A percentile compares a stretch with the other conserved stretches of the same genome.
Conservation (phyloP, 1,140 invertebrate species). For the Pentalonia nigronervosa region DNA sequence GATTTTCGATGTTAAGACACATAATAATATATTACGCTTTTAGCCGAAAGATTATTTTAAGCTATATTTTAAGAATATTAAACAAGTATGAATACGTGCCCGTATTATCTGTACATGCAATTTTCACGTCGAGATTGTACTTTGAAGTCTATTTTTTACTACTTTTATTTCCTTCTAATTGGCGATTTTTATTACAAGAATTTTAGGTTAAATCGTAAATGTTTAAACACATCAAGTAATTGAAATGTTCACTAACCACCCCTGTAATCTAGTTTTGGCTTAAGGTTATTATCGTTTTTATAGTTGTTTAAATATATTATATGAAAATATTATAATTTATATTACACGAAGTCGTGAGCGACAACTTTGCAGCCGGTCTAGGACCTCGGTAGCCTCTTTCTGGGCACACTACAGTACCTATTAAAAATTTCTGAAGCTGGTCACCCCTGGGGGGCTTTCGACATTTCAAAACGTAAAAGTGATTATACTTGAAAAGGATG, state of each 20-base stretch:
- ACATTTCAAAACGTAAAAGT: slow-evolving; percentile 13
- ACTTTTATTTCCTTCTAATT: background rate
- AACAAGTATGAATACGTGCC: background rate
- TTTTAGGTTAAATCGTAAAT: background rate
- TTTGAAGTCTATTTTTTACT: background rate
- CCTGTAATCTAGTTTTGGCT: background rate
- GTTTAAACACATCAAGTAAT: background rate
- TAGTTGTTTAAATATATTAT: background rate
- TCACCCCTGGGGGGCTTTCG: background rate
- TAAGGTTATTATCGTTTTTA: background rate
- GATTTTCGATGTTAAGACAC: background rate
- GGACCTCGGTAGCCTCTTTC: background rate
- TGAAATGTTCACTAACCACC: background rate
- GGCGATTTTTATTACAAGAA: background rate
- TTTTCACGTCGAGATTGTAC: background rate
- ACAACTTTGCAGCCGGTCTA: background rate
- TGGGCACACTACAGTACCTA: background rate
- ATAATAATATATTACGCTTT: background rate
- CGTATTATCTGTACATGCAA: background rate
- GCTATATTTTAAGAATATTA: background rate
- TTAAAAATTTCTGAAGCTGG: background rate
- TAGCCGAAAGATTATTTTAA: background rate
- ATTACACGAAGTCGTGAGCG: background rate
- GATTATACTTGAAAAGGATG: background rate
- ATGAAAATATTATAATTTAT: background rate